Conservation (phyloP, 2,888 invertebrate genomes). For the Pinctada fucata region DNA sequence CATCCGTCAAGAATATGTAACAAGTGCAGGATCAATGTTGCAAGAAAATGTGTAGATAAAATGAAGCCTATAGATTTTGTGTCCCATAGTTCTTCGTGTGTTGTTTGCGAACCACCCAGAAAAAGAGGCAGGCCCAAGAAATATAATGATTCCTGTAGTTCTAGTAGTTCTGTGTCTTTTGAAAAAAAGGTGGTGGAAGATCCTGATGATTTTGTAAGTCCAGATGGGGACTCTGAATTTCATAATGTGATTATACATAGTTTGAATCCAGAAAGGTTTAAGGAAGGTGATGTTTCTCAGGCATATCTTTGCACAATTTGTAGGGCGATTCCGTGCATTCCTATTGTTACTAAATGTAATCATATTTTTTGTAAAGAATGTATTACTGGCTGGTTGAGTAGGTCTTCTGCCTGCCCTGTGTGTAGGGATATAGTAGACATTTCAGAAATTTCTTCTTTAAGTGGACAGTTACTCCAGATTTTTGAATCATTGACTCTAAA, state of each 20-base stretch:
- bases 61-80: background rate
- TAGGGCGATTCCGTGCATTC: background rate
- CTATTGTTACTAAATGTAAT: constrained; percentile 2
- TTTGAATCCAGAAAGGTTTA: constrained; percentile 1
- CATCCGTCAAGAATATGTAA: background rate
- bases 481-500: no score
- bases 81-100: background rate
- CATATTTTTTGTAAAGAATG: constrained; percentile 12
- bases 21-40: background rate
- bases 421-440: background rate
- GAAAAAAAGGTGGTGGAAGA: no score
- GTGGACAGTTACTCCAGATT: no score
- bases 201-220: background rate
- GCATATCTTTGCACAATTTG: constrained; percentile 8
- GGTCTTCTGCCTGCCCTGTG: background rate
- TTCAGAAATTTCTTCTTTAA: no score
- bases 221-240: background rate
- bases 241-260: constrained; percentile 6
- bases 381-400: constrained; percentile 1
- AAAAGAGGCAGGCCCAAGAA: background rate
- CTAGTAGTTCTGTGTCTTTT: no score
- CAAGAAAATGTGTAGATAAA: background rate
- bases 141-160: background rate
- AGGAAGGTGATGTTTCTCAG: background rate
- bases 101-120: background rate